Evolutionary conservation across 2,888 invertebrate genomes (phyloP).

Genomic region (Siphlonurus alternatus): DNA sequence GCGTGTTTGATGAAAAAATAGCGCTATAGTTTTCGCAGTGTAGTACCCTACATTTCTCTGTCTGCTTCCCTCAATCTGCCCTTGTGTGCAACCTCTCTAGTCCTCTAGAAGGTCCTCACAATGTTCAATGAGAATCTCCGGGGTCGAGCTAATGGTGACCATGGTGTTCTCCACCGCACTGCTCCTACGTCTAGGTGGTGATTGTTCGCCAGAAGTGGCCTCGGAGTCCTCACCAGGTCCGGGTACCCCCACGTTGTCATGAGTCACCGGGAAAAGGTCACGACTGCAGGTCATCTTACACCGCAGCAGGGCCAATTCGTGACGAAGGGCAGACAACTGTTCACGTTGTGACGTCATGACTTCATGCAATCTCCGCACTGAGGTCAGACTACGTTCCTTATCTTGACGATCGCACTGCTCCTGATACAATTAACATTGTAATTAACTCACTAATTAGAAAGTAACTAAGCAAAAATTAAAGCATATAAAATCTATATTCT

Average conservation of each 20-base stretch:
- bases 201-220: not conserved
- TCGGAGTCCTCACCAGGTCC: not conserved
- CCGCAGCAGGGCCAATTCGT: not conserved
- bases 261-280: not conserved
- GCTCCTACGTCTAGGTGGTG: not conserved
- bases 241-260: not conserved
- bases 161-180: not conserved
- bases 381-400: not conserved
- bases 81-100: too few species aligned
- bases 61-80: not conserved
- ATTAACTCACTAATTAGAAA: not conserved
- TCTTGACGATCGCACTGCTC: not conserved
- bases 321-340: not conserved
- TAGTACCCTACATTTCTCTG: not conserved
- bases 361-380: not conserved
- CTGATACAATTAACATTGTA: not conserved
- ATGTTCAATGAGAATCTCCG: not conserved
- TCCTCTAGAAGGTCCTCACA: not conserved
- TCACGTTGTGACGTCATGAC: not conserved
- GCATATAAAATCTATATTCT: not conserved
- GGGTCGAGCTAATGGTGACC: not conserved
- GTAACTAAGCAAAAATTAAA: not conserved
- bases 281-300: not conserved
- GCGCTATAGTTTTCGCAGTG: too few species aligned
- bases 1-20: too few species aligned